Conservation (phyloP, 2,113 vertebrate genomes). For the Xiphorhynchus elegans region DNA sequence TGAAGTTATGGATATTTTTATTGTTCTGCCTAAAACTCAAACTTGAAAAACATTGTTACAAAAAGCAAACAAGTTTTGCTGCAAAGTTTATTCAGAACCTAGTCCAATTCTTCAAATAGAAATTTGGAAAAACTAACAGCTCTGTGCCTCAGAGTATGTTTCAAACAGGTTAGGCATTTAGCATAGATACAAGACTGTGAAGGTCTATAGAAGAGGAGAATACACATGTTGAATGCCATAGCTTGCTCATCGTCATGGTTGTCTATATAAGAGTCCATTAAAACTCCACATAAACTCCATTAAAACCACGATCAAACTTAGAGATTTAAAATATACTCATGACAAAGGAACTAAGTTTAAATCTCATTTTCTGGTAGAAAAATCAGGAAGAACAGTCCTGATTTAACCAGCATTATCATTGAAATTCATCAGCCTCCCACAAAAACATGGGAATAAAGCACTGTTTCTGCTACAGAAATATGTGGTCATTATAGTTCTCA, state of each 20-base stretch:
- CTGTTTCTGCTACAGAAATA: neutral
- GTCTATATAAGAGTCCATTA: neutral
- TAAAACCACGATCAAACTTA: neutral
- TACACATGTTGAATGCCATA: neutral
- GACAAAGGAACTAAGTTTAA: neutral
- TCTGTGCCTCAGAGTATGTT: neutral
- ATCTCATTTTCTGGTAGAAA: neutral
- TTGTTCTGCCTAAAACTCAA: neutral
- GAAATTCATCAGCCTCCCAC: neutral
- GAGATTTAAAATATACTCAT: neutral
- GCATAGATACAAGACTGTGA: neutral
- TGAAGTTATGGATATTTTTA: neutral
- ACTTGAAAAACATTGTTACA: neutral
- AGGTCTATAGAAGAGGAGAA: neutral
- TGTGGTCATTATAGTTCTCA: neutral
- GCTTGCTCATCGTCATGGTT: neutral
- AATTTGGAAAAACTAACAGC: neutral
- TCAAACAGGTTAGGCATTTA: neutral
- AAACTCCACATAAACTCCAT: neutral
- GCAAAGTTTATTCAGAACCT: neutral
- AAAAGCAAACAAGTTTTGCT: neutral
- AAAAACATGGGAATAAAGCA: neutral
- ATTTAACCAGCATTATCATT: neutral
- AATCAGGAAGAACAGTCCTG: neutral
- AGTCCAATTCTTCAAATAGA: neutral